phyloP scores from a whole-genome alignment of 2,888 invertebrate genomes.

The Himalopsyche tibetana region DNA sequence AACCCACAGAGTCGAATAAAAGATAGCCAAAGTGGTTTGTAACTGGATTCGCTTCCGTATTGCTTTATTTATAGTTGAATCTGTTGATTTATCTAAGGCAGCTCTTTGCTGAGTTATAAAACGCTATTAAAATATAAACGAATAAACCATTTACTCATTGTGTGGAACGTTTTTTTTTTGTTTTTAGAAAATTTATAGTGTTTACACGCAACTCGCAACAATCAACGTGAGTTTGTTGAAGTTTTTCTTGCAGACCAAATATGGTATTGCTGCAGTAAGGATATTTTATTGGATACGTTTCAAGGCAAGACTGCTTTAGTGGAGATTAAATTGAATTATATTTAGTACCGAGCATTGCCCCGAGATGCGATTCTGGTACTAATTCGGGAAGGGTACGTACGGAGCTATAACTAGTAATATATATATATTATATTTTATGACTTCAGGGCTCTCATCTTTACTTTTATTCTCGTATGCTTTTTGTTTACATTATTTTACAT shows the following conservation, averaged over 20 bases:
- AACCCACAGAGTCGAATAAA: conserved; percentile 49
- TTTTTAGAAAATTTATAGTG: conserved; percentile 16
- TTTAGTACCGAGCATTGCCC: too few relatives aligned
- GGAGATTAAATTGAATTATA: too few relatives aligned
- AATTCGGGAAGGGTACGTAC: too few relatives aligned
- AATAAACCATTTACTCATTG: conserved; percentile 31
- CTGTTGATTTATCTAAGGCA: conserved; percentile 53
- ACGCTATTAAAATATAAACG: conserved; percentile 5
- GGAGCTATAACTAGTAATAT: too few relatives aligned
- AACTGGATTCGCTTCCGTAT: conserved; percentile 58
- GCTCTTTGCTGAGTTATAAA: conserved; percentile 26
- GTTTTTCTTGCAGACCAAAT: conserved; percentile 1
- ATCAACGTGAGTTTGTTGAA: conserved; percentile 1
- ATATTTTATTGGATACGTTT: neutral
- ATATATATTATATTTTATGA: too few relatives aligned
- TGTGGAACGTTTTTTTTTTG: conserved; percentile 8
- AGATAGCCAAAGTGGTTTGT: conserved; percentile 47
- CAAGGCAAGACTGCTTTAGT: neutral
- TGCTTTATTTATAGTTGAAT: conserved; percentile 49
- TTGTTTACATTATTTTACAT: too few relatives aligned
- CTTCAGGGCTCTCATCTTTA: too few relatives aligned
- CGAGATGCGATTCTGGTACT: too few relatives aligned
- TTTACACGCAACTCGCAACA: neutral
- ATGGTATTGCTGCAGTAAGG: conserved; percentile 5
- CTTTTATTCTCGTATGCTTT: too few relatives aligned